Conservation (phyloP, 2,888 invertebrate genomes). For the Stegana nigrithorax region DNA sequence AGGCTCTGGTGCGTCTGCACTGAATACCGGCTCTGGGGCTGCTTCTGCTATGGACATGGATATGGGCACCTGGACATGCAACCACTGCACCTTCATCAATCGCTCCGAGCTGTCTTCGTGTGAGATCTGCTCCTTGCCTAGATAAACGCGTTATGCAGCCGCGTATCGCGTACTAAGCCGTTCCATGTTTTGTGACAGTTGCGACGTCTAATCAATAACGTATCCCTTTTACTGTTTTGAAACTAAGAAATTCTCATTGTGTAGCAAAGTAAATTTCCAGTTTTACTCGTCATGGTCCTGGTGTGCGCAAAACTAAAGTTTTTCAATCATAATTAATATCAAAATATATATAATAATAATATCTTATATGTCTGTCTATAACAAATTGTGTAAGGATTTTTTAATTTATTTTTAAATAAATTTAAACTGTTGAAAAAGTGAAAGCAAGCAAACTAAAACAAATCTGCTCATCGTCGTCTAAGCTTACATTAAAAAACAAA, state of each 20-base stretch:
- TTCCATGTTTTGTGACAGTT: too few species aligned
- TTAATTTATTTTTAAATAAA: slow-evolving; percentile 60
- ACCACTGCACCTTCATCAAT: slow-evolving; percentile 94
- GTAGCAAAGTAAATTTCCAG: neutral
- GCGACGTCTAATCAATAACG: neutral
- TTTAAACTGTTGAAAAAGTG: slow-evolving; percentile 42
- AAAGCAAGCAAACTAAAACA: neutral
- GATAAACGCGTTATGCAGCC: slow-evolving; percentile 67
- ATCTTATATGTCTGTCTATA: slow-evolving; percentile 32
- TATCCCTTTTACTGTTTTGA: neutral
- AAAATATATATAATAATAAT: neutral
- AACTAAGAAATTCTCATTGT: too few species aligned
- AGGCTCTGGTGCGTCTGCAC: slow-evolving; percentile 20
- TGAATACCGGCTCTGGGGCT: slow-evolving; percentile 33
- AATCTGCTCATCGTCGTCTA: too few species aligned
- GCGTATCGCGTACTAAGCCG: too few species aligned
- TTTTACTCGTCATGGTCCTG: too few species aligned
- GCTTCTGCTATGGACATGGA: slow-evolving; percentile 51
- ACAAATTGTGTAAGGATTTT: slow-evolving; percentile 49
- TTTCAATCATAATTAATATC: neutral
- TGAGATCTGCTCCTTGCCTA: slow-evolving; percentile 93
- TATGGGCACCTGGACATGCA: slow-evolving; percentile 82
- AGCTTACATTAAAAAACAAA: too few species aligned
- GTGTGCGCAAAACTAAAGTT: neutral
- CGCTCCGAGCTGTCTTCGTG: slow-evolving; percentile 79